Conservation (phyloP, 2,797 vertebrate species). For the Chelidonichthys spinosus region DNA sequence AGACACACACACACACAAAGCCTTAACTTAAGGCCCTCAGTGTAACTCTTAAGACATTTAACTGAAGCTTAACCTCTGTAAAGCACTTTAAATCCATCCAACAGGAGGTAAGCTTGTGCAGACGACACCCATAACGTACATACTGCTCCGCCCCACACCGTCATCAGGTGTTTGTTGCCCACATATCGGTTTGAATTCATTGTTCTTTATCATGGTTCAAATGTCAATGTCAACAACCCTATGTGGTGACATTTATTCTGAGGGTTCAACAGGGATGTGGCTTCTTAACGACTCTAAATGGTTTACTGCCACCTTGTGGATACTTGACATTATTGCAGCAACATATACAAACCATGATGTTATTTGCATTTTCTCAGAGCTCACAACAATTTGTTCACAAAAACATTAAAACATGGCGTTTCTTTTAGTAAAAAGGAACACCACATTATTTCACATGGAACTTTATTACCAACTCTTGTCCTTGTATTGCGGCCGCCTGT, state of each 20-base stretch:
- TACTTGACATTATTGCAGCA: conserved; percentile 10
- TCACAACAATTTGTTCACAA: neutral
- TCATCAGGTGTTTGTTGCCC: neutral
- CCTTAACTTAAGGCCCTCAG: neutral
- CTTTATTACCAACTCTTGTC: conserved; percentile 56
- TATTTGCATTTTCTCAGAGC: neutral
- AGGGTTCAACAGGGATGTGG: neutral
- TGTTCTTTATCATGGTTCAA: conserved; percentile 26
- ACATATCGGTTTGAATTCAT: neutral
- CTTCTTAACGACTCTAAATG: neutral
- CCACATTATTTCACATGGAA: conserved; percentile 15
- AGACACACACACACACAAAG: neutral
- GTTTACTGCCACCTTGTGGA: conserved; percentile 52
- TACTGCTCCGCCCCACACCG: neutral
- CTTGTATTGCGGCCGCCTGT: conserved; percentile 18
- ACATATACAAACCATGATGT: neutral
- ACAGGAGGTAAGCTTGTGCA: neutral
- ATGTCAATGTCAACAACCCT: conserved; percentile 6
- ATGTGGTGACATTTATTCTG: conserved; percentile 2
- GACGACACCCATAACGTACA: conserved; percentile 9
- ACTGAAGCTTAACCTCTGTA: conserved; percentile 10
- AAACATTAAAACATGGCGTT: neutral
- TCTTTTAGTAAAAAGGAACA: neutral
- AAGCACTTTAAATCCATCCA: conserved; percentile 43
- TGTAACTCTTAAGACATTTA: conserved; percentile 39